A percentile compares a stretch with the other conserved stretches of the same genome.
These are phyloP conservation scores for Noctuana brunneofusca DNA, from an alignment of 2,888 invertebrate genomes.

Conservation along the genomic window DNA sequence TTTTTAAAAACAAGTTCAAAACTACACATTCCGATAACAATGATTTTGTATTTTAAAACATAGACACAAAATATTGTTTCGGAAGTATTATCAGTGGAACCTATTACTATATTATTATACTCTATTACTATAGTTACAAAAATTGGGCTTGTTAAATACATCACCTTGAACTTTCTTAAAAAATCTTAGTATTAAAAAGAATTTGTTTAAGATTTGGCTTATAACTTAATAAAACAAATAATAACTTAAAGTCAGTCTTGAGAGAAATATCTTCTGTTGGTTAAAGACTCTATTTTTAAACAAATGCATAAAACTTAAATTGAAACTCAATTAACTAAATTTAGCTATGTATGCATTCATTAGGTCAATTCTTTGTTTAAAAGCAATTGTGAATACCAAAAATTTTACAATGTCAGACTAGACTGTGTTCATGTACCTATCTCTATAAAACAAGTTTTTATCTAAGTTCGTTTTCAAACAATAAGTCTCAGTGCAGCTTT, in stretches of 20 bases:
- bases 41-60: background rate
- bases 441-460: background rate
- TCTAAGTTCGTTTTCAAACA: too few relatives aligned
- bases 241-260: constrained; percentile 30
- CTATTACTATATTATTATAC: background rate
- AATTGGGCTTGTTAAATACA: background rate
- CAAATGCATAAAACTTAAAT: constrained; percentile 16
- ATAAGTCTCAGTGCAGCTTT: too few relatives aligned
- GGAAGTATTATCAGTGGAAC: background rate
- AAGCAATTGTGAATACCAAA: background rate
- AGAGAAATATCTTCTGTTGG: constrained; percentile 14
- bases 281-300: constrained; percentile 16
- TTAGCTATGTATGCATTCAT: background rate
- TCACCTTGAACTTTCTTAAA: background rate
- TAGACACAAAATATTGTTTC: background rate
- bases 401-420: constrained; percentile 3
- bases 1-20: background rate
- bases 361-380: background rate
- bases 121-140: background rate
- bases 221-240: background rate
- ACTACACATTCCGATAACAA: background rate
- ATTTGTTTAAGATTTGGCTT: background rate
- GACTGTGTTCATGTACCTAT: background rate
- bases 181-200: background rate
- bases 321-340: background rate